These are phyloP conservation scores for Eupsittula cactorum DNA, from an alignment of 2,113 vertebrate genomes.

Conservation along the genomic window DNA sequence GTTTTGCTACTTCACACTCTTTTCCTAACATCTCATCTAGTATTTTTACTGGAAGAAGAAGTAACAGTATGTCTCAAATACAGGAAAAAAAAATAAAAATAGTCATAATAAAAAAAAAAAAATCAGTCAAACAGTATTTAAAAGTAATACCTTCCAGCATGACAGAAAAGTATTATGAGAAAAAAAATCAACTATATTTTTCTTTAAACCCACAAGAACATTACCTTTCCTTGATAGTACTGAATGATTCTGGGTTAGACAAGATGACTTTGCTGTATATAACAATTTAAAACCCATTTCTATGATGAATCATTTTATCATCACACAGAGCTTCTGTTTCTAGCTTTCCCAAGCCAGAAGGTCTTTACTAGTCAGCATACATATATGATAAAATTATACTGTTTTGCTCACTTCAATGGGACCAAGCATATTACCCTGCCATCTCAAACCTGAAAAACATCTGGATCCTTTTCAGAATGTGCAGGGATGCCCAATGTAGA, in stretches of 20 bases:
- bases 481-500: not conserved
- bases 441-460: not conserved
- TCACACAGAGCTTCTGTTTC: not conserved
- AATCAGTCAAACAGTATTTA: not conserved
- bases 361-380: not conserved
- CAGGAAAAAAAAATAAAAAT: not conserved
- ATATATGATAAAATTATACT: not conserved
- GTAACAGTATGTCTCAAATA: not conserved
- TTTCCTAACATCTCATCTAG: not conserved
- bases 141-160: not conserved
- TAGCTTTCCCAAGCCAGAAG: not conserved
- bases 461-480: not conserved
- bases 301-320: not conserved
- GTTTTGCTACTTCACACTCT: not conserved
- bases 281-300: slow-evolving; percentile 26
- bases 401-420: not conserved
- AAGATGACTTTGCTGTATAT: not conserved
- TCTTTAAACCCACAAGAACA: not conserved
- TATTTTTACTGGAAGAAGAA: not conserved
- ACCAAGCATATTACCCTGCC: not conserved
- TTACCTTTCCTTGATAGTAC: not conserved
- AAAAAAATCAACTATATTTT: not conserved
- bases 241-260: not conserved
- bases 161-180: not conserved
- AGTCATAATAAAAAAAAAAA: no score